A percentile compares a stretch with the other conserved stretches of the same genome.
These are phyloP conservation scores for Madoqua kirkii DNA, from an alignment of 2,113 vertebrate genomes.

Conservation along the genomic window DNA sequence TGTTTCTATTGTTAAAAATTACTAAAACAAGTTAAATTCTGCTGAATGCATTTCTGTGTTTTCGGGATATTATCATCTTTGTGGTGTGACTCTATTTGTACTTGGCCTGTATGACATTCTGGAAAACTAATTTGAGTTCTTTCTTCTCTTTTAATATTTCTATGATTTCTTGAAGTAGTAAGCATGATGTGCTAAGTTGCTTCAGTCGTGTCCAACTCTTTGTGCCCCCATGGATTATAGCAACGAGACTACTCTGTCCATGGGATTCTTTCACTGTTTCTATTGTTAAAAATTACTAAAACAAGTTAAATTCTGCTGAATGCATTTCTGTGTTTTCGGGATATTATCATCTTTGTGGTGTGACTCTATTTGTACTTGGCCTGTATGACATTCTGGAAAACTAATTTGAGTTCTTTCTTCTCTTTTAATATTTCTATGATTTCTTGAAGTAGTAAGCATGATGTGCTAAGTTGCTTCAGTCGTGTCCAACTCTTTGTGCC, in stretches of 20 bases:
- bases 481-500: fast-evolving
- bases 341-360: neutral
- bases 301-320: neutral
- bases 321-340: neutral
- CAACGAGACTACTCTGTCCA: neutral
- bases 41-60: neutral
- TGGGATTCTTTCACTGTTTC: too few relatives aligned
- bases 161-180: neutral
- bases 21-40: neutral
- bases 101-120: neutral
- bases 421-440: neutral
- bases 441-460: neutral
- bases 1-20: neutral
- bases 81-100: neutral
- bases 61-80: neutral
- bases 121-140: neutral
- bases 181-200: neutral
- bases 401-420: neutral
- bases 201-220: neutral
- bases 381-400: neutral
- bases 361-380: neutral
- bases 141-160: neutral
- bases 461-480: neutral
- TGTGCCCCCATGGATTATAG: neutral
- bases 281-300: neutral